Evolutionary conservation across 2,797 vertebrate genomes (phyloP).

Genomic region (Coregonus sp.): DNA sequence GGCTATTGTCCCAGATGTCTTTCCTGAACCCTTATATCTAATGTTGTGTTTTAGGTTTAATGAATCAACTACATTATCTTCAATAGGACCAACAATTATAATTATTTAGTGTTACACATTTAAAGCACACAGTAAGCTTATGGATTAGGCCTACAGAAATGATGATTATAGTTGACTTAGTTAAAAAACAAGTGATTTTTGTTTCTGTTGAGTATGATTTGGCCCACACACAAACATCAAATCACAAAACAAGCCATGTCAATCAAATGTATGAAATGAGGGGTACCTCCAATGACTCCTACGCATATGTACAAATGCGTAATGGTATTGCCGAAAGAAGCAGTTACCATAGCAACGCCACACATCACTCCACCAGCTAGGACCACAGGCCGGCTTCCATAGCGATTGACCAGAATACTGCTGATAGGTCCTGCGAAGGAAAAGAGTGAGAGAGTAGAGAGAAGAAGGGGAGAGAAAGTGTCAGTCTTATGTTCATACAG

Average conservation of each 20-base stretch:
- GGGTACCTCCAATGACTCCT: conserved; percentile 79
- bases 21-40: not conserved
- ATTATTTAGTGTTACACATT: no score
- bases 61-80: no score
- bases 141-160: no score
- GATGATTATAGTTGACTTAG: no score
- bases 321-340: conserved; percentile 80
- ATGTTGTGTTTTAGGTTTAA: not conserved
- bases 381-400: conserved; percentile 81
- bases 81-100: no score
- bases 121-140: no score
- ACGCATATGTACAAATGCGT: conserved; percentile 80
- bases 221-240: no score
- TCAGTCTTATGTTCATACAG: not conserved
- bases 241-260: no score
- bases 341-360: conserved; percentile 76
- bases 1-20: not conserved
- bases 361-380: conserved; percentile 81
- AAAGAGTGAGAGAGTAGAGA: conserved; percentile 1
- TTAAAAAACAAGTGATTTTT: no score
- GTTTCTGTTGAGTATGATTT: no score
- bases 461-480: conserved; percentile 1
- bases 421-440: conserved; percentile 75
- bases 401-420: conserved; percentile 80
- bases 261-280: not conserved